A percentile compares a stretch with the other conserved stretches of the same genome.
Evolutionary conservation across 2,113 vertebrate species (phyloP).

Genomic region (Procavia capensis): DNA sequence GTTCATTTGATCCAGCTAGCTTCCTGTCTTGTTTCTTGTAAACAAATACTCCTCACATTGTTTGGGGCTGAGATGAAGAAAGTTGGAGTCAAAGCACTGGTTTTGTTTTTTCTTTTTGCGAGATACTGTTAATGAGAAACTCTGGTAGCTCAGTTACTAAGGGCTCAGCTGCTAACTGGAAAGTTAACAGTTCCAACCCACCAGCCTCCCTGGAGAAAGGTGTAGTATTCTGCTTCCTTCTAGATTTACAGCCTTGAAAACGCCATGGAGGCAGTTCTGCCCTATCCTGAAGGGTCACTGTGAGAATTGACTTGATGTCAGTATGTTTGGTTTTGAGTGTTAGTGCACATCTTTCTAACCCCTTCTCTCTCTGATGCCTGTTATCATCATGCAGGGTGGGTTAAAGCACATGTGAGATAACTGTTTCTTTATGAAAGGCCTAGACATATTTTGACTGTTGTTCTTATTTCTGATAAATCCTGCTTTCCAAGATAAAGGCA

Average conservation of each 20-base stretch:
- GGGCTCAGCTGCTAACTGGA: neutral
- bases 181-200: neutral
- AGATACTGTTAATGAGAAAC: neutral
- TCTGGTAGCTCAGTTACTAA: neutral
- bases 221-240: neutral
- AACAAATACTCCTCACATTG: too few relatives aligned
- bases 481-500: neutral
- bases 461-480: neutral
- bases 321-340: neutral
- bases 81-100: neutral
- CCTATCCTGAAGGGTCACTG: neutral
- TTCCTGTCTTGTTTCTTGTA: neutral
- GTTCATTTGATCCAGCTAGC: fast-evolving
- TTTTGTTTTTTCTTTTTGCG: too few relatives aligned
- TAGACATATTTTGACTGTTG: neutral
- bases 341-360: neutral
- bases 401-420: neutral
- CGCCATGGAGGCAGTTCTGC: neutral
- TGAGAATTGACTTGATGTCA: neutral
- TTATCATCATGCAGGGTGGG: neutral
- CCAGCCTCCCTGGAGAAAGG: neutral
- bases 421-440: neutral
- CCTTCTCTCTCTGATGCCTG: neutral
- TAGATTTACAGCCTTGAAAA: neutral
- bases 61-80: neutral